Conservation (phyloP, 1,140 invertebrate genomes). For the Hylyphantes graminicola region DNA sequence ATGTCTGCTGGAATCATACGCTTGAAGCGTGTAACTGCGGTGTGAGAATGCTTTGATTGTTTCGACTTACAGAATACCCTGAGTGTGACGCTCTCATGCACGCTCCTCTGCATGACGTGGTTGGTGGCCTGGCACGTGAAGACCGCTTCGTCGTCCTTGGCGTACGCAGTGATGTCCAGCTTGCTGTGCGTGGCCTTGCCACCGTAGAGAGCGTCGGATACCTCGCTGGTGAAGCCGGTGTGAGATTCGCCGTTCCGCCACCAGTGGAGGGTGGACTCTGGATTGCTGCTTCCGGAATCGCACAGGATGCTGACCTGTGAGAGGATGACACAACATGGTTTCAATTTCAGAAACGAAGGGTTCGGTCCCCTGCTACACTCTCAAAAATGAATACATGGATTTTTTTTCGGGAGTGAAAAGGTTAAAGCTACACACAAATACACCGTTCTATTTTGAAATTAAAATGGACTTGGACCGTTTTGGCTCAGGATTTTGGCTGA, state of each 20-base stretch:
- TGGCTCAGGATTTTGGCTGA: too few relatives aligned
- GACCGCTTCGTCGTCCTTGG: conserved; percentile 85
- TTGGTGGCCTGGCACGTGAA: conserved; percentile 94
- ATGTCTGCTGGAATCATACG: too few relatives aligned
- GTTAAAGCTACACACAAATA: too few relatives aligned
- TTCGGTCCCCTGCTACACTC: too few relatives aligned
- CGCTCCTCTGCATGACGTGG: conserved; percentile 80
- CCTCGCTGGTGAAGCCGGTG: conserved; percentile 76
- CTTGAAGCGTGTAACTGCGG: too few relatives aligned
- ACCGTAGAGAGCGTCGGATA: conserved; percentile 81
- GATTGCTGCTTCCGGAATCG: conserved; percentile 91
- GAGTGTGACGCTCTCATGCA: conserved; percentile 85
- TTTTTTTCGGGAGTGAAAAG: too few relatives aligned
- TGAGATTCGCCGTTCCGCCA: conserved; percentile 85
- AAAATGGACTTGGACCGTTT: too few relatives aligned
- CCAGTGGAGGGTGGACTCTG: conserved; percentile 90
- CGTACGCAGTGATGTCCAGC: conserved; percentile 83
- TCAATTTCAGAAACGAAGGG: too few relatives aligned
- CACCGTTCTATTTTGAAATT: too few relatives aligned
- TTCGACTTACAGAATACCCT: conserved; percentile 88
- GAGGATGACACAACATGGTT: background rate
- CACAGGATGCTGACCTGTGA: conserved; percentile 77
- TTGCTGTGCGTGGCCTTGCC: conserved; percentile 85
- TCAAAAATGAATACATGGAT: too few relatives aligned
- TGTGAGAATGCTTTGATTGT: too few relatives aligned